Base-by-base conservation (phyloP, 1,140 invertebrate species). In the Thaumatotibia leucotreta region DNA sequence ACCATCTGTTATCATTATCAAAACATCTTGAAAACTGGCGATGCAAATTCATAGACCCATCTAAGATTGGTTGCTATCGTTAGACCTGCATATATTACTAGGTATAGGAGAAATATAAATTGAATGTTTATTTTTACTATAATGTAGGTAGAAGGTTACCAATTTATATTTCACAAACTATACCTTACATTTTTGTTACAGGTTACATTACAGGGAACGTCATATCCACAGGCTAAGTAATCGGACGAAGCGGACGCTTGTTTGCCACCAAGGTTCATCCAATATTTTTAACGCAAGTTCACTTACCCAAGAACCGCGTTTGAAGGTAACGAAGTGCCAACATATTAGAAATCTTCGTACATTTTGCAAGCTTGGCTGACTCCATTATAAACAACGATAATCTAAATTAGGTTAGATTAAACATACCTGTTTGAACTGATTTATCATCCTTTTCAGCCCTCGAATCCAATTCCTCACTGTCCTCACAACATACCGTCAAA, bases 371-470 rank as follows among this genome's bases (percentile, higher is more conserved):
- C 14, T 1, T 1, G 17, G 39, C 39, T 39, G 35, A 14, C 35
- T n/a, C 35, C 39, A 45, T 20, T 45, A 45, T n/a, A n/a, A n/a
- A n/a, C n/a, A n/a, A n/a, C n/a, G n/a, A n/a, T n/a, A 45, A 20
- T 33, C 10, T n/a, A 33, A 33, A n/a, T n/a, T n/a, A n/a, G n/a
- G n/a, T n/a, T 33, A 45, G 5, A 49, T 20, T 68, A 54, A 8
- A 29, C 77, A 72, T 64, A 86, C 86, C 84, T 86, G 84, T 73
- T 71, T 82, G 50, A 66, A 77, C 61, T 20, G 52, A 69, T 74
- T 86, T 86, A 24, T 68, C 70, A 61, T 82, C 78, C 64, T 79
- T 88, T 70, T 74, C 76, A 17, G 67, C 74, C 64, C 75, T 75
- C 61, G 69, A 67, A 14, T 74, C 66, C 76, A 70, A 72, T 70